Evolutionary conservation across 2,888 invertebrate genomes (phyloP).

Genomic region (Erynnis tages): DNA sequence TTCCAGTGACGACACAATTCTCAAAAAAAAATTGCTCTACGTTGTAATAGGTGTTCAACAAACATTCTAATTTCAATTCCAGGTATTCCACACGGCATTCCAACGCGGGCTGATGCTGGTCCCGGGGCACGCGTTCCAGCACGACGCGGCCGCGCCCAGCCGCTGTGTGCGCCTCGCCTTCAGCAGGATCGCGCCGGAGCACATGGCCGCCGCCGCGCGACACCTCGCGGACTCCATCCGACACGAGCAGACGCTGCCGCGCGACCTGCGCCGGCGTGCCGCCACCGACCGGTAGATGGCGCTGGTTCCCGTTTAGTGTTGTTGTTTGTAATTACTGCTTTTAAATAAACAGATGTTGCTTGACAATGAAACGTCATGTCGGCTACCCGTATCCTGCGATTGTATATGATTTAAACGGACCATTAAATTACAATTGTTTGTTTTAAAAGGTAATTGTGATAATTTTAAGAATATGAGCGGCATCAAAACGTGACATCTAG

Average conservation of each 20-base stretch:
- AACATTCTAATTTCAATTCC: too few species aligned
- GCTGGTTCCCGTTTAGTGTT: background rate
- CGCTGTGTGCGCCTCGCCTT: constrained; percentile 87
- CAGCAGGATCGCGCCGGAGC: constrained; percentile 83
- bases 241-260: constrained; percentile 71
- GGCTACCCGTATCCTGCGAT: too few species aligned
- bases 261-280: constrained; percentile 41
- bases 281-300: constrained; percentile 51
- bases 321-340: background rate
- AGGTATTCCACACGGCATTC: constrained; percentile 81
- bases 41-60: too few species aligned
- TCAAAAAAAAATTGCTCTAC: too few species aligned
- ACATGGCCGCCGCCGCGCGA: constrained; percentile 84
- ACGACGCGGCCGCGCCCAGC: constrained; percentile 82
- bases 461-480: too few species aligned
- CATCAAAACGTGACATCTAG: too few species aligned
- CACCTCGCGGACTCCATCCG: constrained; percentile 82
- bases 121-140: constrained; percentile 88
- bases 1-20: too few species aligned
- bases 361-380: too few species aligned
- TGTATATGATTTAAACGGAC: too few species aligned
- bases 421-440: too few species aligned
- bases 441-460: too few species aligned
- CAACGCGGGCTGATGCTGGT: constrained; percentile 85
- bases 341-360: background rate